A percentile compares a stretch with the other conserved stretches of the same genome.
These are phyloP conservation scores for Nebria brevicollis DNA, from an alignment of 2,888 invertebrate genomes.

Conservation along the genomic window DNA sequence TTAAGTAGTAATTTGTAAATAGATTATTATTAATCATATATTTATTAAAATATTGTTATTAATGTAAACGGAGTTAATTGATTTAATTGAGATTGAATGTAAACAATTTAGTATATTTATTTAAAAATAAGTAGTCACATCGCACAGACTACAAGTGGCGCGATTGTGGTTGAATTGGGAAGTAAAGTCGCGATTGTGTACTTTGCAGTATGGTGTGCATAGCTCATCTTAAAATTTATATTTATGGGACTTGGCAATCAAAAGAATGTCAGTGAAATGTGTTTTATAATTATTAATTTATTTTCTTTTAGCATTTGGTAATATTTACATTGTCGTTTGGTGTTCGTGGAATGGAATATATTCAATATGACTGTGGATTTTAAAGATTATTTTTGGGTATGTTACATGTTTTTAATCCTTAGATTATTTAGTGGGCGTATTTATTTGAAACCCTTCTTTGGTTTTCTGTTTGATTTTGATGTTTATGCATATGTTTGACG, in stretches of 20 bases:
- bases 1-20: no score
- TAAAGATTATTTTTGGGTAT: conserved; percentile 64
- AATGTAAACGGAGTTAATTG: no score
- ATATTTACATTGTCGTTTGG: conserved; percentile 7
- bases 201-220: not conserved
- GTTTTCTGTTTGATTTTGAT: conserved; percentile 8
- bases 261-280: conserved; percentile 1
- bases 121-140: not conserved
- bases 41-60: no score
- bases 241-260: not conserved
- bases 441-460: conserved; percentile 18
- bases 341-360: conserved; percentile 49
- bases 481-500: conserved; percentile 6
- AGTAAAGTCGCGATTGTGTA: not conserved
- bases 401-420: conserved; percentile 48
- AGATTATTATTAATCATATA: no score
- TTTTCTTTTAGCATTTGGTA: conserved; percentile 29
- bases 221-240: not conserved
- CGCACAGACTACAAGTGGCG: not conserved
- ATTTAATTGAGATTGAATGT: no score
- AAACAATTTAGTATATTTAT: not conserved
- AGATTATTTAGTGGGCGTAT: conserved; percentile 32
- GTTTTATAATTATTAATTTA: conserved; percentile 34
- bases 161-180: not conserved
- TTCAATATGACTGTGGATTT: conserved; percentile 63